phyloP scores from a whole-genome alignment of 2,113 vertebrate genomes.

The Leptocoma aspasia region DNA sequence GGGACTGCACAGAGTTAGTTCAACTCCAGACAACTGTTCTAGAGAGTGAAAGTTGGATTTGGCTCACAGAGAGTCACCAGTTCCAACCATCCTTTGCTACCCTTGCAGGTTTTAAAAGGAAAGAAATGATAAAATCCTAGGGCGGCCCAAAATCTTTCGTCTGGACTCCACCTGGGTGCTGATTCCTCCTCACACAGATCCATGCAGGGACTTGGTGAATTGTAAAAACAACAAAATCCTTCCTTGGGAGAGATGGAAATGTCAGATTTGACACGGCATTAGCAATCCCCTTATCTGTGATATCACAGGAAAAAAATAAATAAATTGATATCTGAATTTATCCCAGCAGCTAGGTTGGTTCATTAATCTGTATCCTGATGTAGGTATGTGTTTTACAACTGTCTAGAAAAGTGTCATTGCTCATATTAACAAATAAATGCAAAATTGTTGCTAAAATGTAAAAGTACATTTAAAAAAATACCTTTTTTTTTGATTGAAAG shows the following conservation, averaged over 20 bases:
- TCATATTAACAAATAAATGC: neutral
- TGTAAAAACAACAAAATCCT: neutral
- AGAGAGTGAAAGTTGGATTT: neutral
- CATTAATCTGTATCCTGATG: neutral
- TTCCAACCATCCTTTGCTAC: neutral
- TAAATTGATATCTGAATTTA: neutral
- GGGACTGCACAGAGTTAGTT: neutral
- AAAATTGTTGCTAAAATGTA: neutral
- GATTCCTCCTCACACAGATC: neutral
- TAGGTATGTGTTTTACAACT: neutral
- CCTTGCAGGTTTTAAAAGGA: neutral
- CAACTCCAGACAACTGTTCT: neutral
- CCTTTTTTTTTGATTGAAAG: neutral
- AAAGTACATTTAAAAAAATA: neutral
- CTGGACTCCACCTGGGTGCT: neutral
- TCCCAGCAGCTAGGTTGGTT: neutral
- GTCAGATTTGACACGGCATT: neutral
- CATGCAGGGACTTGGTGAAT: neutral
- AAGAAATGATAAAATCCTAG: neutral
- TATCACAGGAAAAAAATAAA: neutral
- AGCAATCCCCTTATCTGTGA: neutral
- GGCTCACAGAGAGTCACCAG: neutral
- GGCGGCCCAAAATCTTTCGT: neutral
- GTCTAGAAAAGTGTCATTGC: neutral
- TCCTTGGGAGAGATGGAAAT: neutral